These are phyloP conservation scores for Meriones psammophilus DNA, from an alignment of 2,797 vertebrate genomes.

Conservation along the genomic window DNA sequence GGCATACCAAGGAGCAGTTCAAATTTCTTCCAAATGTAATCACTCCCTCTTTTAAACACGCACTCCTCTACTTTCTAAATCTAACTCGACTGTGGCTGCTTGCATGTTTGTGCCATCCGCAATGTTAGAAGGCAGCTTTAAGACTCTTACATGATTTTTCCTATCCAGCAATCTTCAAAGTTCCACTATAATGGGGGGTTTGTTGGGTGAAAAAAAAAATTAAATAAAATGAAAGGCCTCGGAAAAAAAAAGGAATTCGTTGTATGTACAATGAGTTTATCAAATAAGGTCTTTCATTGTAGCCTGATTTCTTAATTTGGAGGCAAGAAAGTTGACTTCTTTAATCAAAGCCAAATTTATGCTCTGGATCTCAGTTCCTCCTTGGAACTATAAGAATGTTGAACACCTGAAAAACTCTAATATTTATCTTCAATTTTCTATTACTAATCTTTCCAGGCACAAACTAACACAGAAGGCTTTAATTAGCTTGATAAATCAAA, in stretches of 20 bases:
- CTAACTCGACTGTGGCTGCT: neutral
- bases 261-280: neutral
- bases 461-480: slow-evolving; percentile 11
- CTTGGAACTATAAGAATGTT: neutral
- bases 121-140: neutral
- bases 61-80: neutral
- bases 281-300: neutral
- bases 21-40: neutral
- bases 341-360: neutral
- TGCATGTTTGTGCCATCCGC: neutral
- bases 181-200: neutral
- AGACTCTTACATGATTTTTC: neutral
- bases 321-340: neutral
- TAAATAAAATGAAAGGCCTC: neutral
- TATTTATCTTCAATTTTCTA: neutral
- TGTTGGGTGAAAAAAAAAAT: neutral
- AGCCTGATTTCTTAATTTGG: neutral
- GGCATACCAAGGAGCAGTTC: neutral
- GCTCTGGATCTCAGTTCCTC: neutral
- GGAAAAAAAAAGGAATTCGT: neutral
- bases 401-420: neutral
- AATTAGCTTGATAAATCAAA: slow-evolving; percentile 21
- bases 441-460: slow-evolving; percentile 4
- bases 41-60: neutral
- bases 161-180: neutral